A percentile compares a stretch with the other conserved stretches of the same genome.
phyloP scores from a whole-genome alignment of 2,113 vertebrate genomes.

The Oriolus oriolus region DNA sequence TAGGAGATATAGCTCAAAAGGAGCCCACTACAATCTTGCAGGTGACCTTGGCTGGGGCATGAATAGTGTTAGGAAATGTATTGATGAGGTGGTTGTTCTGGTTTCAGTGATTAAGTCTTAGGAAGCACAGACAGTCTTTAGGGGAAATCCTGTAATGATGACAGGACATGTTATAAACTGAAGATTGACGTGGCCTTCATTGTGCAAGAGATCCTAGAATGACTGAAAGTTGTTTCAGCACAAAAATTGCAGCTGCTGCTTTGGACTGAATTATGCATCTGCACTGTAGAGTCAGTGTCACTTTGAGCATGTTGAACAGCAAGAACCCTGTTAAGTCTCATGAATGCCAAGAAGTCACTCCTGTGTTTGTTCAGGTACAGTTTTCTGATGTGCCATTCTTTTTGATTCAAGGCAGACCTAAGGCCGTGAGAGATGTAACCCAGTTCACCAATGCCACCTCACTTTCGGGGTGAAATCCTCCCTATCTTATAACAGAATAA shows the following conservation, averaged over 20 bases:
- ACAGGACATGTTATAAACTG: neutral
- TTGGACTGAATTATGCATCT: neutral
- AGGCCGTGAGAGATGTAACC: neutral
- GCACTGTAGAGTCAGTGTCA: neutral
- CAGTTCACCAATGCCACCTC: neutral
- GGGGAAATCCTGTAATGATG: neutral
- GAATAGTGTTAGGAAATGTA: neutral
- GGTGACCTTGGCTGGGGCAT: neutral
- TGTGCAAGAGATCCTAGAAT: neutral
- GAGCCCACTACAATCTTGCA: too few relatives aligned
- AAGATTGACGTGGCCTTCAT: neutral
- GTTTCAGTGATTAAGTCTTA: neutral
- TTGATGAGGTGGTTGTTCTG: neutral
- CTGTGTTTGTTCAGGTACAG: neutral
- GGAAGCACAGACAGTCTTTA: neutral
- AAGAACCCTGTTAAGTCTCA: neutral
- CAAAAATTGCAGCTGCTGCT: neutral
- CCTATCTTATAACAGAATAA: neutral
- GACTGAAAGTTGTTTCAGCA: neutral
- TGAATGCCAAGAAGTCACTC: neutral
- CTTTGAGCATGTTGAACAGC: neutral
- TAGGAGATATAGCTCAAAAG: too few relatives aligned
- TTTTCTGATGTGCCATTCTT: neutral
- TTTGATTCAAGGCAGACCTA: neutral
- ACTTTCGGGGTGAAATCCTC: neutral